Percentiles rank a stretch among this genome's conserved stretches.
These are phyloP conservation scores for Kryphioiulus occultus DNA, from an alignment of 2,888 invertebrate species.

Conservation along the genomic window DNA sequence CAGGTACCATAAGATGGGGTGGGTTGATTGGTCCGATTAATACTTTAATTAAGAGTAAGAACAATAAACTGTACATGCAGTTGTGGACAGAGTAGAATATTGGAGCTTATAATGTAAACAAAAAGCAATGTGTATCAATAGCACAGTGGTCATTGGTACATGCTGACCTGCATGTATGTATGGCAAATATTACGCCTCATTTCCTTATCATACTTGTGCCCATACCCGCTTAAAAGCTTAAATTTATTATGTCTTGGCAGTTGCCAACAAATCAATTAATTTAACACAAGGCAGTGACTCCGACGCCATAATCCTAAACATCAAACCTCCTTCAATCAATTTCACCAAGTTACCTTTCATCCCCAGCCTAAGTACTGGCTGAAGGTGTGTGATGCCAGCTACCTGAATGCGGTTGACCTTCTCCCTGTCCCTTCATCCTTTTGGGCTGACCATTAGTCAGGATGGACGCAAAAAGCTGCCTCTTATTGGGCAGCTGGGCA, in stretches of 20 bases:
- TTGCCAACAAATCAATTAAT: background rate
- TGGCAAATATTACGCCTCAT: background rate
- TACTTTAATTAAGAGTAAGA: too few species aligned
- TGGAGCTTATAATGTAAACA: background rate
- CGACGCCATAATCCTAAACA: background rate
- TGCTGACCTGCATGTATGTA: background rate
- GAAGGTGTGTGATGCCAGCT: background rate
- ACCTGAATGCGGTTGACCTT: background rate
- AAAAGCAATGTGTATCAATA: too few species aligned
- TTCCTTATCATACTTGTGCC: background rate
- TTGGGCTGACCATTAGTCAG: background rate
- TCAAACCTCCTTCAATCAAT: background rate
- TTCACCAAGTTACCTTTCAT: background rate
- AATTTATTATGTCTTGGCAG: too few species aligned
- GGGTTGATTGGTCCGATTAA: too few species aligned
- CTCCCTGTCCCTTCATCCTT: background rate
- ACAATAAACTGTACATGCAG: background rate
- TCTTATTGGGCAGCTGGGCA: background rate
- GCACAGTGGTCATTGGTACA: background rate
- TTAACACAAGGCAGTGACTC: background rate
- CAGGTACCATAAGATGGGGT: too few species aligned
- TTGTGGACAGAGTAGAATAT: background rate
- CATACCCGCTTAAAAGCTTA: background rate
- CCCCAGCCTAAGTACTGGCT: background rate
- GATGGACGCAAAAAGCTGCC: background rate